Evolutionary conservation across 2,113 vertebrate species (phyloP).

Genomic region (Onychostoma macrolepis): DNA sequence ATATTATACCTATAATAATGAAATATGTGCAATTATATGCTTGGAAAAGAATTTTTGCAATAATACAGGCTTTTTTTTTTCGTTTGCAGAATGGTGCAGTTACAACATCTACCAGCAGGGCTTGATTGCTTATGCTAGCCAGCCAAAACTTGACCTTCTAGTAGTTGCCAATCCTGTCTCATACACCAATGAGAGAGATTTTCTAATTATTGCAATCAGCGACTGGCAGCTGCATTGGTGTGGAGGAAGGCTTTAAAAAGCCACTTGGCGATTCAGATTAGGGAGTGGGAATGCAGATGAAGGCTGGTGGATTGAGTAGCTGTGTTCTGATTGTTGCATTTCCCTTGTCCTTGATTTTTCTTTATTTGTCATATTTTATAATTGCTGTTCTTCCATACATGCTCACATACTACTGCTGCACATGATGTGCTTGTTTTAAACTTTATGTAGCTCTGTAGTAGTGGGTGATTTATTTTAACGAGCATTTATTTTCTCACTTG

Average conservation of each 20-base stretch:
- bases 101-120: neutral
- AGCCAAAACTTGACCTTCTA: slow-evolving; percentile 11
- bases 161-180: slow-evolving; percentile 7
- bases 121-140: neutral
- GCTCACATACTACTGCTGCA: neutral
- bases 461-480: slow-evolving; percentile 14
- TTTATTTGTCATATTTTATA: slow-evolving; percentile 13
- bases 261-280: slow-evolving; percentile 19
- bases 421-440: neutral
- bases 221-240: slow-evolving; percentile 25
- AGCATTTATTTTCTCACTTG: slow-evolving; percentile 13
- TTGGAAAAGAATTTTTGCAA: neutral
- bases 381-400: neutral
- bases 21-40: neutral
- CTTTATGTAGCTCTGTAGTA: neutral
- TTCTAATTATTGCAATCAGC: slow-evolving; percentile 38
- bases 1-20: slow-evolving; percentile 8
- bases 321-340: neutral
- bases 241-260: slow-evolving; percentile 22
- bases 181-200: slow-evolving; percentile 16
- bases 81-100: neutral
- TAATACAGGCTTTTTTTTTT: neutral
- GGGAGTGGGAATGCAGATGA: neutral
- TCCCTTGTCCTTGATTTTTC: neutral
- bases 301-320: neutral